Evolutionary conservation across 2,888 invertebrate species (phyloP).

Genomic region (Girardia tigrina): DNA sequence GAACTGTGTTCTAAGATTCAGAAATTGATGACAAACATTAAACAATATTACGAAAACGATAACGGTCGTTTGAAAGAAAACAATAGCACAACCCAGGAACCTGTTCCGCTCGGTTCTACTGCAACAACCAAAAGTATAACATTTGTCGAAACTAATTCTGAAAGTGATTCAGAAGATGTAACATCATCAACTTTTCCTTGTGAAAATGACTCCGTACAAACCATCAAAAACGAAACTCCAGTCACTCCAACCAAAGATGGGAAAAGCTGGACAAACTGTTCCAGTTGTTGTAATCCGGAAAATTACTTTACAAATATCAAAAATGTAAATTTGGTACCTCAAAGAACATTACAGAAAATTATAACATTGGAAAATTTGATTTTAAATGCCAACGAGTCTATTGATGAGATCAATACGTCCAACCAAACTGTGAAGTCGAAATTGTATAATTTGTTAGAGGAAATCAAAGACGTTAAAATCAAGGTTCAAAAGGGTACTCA

Average conservation of each 20-base stretch:
- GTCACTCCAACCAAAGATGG: too few species aligned
- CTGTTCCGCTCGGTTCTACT: background rate
- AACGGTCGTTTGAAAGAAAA: background rate
- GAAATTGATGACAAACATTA: background rate
- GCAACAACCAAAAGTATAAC: background rate
- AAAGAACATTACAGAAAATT: background rate
- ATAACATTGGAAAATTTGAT: slow-evolving; percentile 9
- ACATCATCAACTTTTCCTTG: background rate
- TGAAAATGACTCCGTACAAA: background rate
- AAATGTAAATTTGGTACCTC: background rate
- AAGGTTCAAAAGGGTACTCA: background rate
- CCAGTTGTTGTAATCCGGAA: background rate
- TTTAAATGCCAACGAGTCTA: background rate
- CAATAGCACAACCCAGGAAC: background rate
- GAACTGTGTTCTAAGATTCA: background rate
- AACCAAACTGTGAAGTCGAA: background rate
- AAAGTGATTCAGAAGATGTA: background rate
- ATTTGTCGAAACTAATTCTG: background rate
- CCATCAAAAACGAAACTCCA: background rate
- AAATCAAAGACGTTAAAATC: background rate
- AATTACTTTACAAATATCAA: background rate
- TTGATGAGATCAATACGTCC: background rate
- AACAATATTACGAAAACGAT: background rate
- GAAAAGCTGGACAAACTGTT: background rate
- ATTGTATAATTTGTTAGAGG: background rate